Base-by-base conservation (phyloP, 2,113 vertebrate species). In the Cathartes aura region DNA sequence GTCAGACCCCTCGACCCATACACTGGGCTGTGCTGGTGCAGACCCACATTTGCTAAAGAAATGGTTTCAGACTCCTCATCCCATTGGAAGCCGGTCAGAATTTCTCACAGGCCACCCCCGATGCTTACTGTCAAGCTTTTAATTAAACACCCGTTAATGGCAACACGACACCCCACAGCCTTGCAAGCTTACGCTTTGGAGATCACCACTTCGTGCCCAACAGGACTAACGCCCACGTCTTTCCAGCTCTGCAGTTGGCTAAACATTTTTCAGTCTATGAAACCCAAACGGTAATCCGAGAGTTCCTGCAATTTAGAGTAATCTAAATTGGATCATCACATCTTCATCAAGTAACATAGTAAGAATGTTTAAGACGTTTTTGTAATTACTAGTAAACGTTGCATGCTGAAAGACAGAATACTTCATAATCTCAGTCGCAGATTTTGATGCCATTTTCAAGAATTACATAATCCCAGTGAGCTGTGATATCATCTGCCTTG, bases 211-310 rank as follows among this genome's bases (percentile, higher is more conserved):
- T 27, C 3, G 0, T 42, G 75, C 58, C 62, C 67, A 42, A 27
- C 36, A 34, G 48, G 30, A 86, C 21, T 2, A 71, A 89, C 48
- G 15, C 47, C 73, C 79, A 60, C 16, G 0, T 15, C 32, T 3
- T 58, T 18, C 42, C 85, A 63, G 66, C 64, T 63, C 73, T 18
- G 30, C 58, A 56, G 30, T 2, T 52, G 42, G 71, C 11, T 26
- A 7, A 66, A 36, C 27, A 7, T 36, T 45, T 58, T 27, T 27
- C 48, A 68, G 48, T 13, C 52, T 60, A 4, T 24, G 15, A 9
- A 74, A 73, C 32, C 42, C 40, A n/a, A 42, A 47, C 0, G 5
- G 62, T 24, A 67, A 80, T 32, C 15, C 5, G 1, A 0, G 18
- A 90, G 48, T 36, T 27, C 34, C 62, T 43, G 73, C 34, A 55